Evolutionary conservation across 2,113 vertebrate genomes (phyloP), one percentile per base, ranked within the genome.

Genomic region (Rhadina sibilatrix): DNA sequence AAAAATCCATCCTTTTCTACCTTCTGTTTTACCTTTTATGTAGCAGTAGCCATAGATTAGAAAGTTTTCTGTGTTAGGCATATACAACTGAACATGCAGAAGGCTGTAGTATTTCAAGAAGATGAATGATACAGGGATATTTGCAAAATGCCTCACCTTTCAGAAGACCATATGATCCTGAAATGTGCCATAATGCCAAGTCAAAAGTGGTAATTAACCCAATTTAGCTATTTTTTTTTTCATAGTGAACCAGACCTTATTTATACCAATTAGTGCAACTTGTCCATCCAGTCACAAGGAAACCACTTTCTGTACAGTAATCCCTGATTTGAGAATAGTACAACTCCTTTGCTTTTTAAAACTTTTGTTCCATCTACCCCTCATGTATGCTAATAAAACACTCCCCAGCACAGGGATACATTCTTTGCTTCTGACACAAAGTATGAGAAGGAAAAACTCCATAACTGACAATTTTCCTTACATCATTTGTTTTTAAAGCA

Each of bases 401-500:
- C 14, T 91, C 78, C 15, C 71, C 75, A 40, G 35, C 54, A 78
- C 11, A 74, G 82, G 76, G 74, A 77, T 24, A n/a, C 59, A 74
- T 92, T 94, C 64, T 86, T 93, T 79, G 40, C 75, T 83, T 60
- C 61, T 93, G 74, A 89, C 70, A 85, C 19, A 56, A 87, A 87
- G 20, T 72, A 79, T 38, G 15, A 56, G 50, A 40, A 78, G 69
- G 65, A 84, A 95, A 89, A 94, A 56, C 61, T 72, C 49, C 46
- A 35, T 69, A 83, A 88, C 16, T 53, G 46, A 69, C 31, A 18
- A 35, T 83, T 85, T 90, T 70, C 33, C 56, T 94, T 63, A 82
- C 85, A 59, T 91, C 83, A 93, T 87, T 91, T 90, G 78, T 96
- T 96, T 96, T 92, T 84, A 85, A 95, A 89, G n/a, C n/a, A 89